Percentiles rank a stretch among this genome's conserved stretches.
Evolutionary conservation across 1,140 invertebrate species (phyloP).

Genomic region (Heliconius eleuchia): DNA sequence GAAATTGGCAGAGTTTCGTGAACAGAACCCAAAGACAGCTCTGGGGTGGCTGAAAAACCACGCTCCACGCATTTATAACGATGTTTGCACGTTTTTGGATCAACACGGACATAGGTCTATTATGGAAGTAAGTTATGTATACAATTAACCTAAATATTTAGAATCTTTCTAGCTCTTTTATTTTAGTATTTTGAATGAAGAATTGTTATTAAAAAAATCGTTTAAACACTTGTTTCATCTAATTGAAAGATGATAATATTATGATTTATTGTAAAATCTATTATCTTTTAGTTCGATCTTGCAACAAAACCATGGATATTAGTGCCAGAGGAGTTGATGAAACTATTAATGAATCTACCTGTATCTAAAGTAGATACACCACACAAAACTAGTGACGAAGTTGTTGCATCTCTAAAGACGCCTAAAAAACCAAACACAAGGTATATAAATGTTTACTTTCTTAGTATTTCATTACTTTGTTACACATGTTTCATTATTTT

Average conservation of each 20-base stretch:
- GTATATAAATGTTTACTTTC: constrained; percentile 45
- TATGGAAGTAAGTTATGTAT: constrained; percentile 83
- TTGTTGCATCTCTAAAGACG: constrained; percentile 75
- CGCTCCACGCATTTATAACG: constrained; percentile 74
- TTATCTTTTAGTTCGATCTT: constrained; percentile 82
- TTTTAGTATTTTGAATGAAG: too few relatives aligned
- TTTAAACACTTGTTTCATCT: too few relatives aligned
- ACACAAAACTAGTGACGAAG: constrained; percentile 56
- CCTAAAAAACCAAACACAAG: constrained; percentile 75
- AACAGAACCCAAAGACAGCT: constrained; percentile 79
- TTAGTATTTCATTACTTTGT: neutral
- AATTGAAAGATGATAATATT: too few relatives aligned
- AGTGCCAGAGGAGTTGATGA: constrained; percentile 84
- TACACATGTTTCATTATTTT: neutral
- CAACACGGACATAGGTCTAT: constrained; percentile 88
- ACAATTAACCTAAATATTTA: too few relatives aligned
- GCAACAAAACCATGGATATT: constrained; percentile 85
- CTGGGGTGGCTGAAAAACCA: constrained; percentile 83
- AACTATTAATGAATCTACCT: constrained; percentile 82
- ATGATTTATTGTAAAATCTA: neutral
- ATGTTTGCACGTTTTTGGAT: constrained; percentile 84
- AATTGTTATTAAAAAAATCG: too few relatives aligned
- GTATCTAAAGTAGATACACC: constrained; percentile 40
- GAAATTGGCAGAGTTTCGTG: constrained; percentile 80
- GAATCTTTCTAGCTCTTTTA: too few relatives aligned